phyloP scores from a whole-genome alignment of 1,140 invertebrate species.

The Ceratina japonica region DNA sequence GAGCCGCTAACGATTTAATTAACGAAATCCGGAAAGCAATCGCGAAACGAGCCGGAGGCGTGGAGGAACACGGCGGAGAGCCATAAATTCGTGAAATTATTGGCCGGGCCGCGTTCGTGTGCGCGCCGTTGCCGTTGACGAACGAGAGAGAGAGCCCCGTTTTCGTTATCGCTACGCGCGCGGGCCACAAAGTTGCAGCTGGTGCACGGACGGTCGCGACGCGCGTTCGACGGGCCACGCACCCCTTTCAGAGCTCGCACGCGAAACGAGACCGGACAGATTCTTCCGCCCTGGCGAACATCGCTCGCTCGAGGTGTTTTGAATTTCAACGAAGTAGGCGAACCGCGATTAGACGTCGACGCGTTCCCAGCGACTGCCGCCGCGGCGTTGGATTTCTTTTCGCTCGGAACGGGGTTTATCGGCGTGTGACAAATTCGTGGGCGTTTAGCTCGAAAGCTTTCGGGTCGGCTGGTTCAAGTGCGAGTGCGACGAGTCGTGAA shows the following conservation, averaged over 20 bases:
- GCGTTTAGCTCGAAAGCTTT: neutral
- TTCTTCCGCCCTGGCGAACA: constrained; percentile 18
- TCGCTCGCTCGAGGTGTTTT: neutral
- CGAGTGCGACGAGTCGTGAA: too few relatives aligned
- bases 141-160: neutral
- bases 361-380: too few relatives aligned
- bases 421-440: neutral
- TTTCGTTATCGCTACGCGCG: constrained; percentile 24
- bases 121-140: constrained; percentile 8
- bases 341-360: constrained; percentile 1
- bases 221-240: neutral
- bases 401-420: neutral
- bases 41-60: neutral
- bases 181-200: constrained; percentile 44
- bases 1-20: constrained; percentile 11
- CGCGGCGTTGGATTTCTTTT: too few relatives aligned
- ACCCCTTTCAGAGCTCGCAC: neutral
- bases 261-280: constrained; percentile 21
- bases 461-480: neutral
- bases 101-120: neutral
- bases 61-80: constrained; percentile 12
- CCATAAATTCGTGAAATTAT: constrained; percentile 45
- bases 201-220: constrained; percentile 38
- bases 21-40: constrained; percentile 18
- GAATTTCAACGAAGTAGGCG: neutral